phyloP scores from a whole-genome alignment of 2,888 invertebrate genomes.

The Meghimatium bilineatum region DNA sequence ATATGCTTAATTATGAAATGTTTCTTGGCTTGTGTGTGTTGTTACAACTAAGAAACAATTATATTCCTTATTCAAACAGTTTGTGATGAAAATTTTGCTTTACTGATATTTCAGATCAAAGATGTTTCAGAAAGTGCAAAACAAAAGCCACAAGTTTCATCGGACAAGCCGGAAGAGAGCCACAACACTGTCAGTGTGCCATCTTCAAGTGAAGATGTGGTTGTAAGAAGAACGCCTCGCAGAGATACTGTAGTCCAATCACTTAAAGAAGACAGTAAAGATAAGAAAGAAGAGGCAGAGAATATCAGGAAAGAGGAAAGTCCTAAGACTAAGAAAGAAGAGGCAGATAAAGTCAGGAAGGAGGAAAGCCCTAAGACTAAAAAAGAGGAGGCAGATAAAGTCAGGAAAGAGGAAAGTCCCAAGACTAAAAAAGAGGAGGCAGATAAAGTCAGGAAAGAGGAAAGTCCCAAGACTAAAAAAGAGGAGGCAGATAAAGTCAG shows the following conservation, averaged over 20 bases:
- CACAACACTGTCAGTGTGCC: slow-evolving; percentile 31
- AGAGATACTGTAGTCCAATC: slow-evolving; percentile 42
- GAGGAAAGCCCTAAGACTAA: slow-evolving; percentile 27
- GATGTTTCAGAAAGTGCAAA: slow-evolving; percentile 46
- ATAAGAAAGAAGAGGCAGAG: slow-evolving; percentile 47
- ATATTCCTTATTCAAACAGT: background rate
- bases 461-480: slow-evolving; percentile 40
- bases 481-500: too few species aligned
- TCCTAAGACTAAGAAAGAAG: slow-evolving; percentile 45
- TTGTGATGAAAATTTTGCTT: background rate
- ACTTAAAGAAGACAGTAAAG: slow-evolving; percentile 47
- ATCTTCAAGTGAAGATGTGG: slow-evolving; percentile 38
- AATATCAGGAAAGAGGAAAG: slow-evolving; percentile 43
- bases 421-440: slow-evolving; percentile 48
- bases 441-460: slow-evolving; percentile 45
- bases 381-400: slow-evolving; percentile 46
- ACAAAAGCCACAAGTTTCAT: slow-evolving; percentile 10
- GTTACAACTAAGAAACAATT: background rate
- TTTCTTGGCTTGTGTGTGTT: too few species aligned
- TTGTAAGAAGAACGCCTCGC: slow-evolving; percentile 45
- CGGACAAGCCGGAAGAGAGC: slow-evolving; percentile 42
- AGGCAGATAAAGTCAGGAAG: slow-evolving; percentile 31
- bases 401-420: slow-evolving; percentile 45
- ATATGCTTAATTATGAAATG: too few species aligned
- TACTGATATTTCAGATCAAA: slow-evolving; percentile 37